These are phyloP conservation scores for Macrobrachium nipponense DNA, from an alignment of 1,140 invertebrate genomes.

Conservation along the genomic window DNA sequence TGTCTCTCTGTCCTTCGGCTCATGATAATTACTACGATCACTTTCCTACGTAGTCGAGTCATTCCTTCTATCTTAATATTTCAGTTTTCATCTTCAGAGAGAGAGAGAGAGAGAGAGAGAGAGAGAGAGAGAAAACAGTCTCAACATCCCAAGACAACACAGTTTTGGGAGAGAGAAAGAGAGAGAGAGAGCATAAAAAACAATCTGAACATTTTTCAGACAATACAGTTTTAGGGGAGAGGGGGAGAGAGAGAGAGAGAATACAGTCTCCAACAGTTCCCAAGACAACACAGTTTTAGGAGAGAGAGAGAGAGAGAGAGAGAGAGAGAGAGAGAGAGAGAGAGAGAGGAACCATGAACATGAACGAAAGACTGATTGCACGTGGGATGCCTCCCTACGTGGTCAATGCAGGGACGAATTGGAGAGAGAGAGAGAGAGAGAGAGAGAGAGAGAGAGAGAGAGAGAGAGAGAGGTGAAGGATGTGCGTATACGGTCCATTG, in stretches of 20 bases:
- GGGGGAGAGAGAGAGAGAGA: background rate
- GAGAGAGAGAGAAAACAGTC: background rate
- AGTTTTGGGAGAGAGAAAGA: background rate
- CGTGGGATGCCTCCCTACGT: background rate
- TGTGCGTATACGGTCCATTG: background rate
- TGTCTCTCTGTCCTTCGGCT: too few relatives aligned
- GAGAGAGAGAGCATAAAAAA: background rate
- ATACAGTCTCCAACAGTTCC: background rate
- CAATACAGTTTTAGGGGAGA: too few relatives aligned
- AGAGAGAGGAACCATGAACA: too few relatives aligned
- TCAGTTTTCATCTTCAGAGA: background rate
- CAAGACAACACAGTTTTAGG: background rate
- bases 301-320: background rate
- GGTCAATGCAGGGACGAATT: too few relatives aligned
- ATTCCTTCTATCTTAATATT: too few relatives aligned
- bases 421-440: too few relatives aligned
- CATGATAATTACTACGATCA: too few relatives aligned
- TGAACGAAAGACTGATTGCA: too few relatives aligned
- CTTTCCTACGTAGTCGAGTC: too few relatives aligned
- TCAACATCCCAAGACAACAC: background rate
- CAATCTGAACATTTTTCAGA: too few relatives aligned
- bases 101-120: background rate
- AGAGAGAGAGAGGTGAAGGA: background rate
- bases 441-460: background rate
- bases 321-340: background rate